These are phyloP conservation scores for Chionodraco myersi DNA, from an alignment of 2,113 vertebrate species.

Conservation along the genomic window DNA sequence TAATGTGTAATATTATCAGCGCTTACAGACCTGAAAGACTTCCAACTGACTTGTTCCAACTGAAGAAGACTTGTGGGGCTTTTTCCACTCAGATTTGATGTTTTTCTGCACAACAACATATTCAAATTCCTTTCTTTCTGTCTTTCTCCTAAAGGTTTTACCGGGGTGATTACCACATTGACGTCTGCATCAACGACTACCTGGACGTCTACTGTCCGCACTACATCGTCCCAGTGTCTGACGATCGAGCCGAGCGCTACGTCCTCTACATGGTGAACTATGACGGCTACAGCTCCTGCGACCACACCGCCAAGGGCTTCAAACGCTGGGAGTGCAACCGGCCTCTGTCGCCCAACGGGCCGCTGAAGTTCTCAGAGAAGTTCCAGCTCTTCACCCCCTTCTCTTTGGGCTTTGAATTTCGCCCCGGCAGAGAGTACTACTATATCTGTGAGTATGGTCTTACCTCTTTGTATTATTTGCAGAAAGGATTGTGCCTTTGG, in stretches of 20 bases:
- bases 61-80: background rate
- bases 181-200: constrained; percentile 99
- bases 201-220: constrained; percentile 98
- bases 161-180: constrained; percentile 94
- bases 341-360: constrained; percentile 93
- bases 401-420: constrained; percentile 98
- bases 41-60: no score
- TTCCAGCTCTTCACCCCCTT: constrained; percentile 99
- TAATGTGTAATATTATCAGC: no score
- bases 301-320: constrained; percentile 97
- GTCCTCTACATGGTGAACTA: constrained; percentile 99
- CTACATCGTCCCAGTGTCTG: constrained; percentile 90
- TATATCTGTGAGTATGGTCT: constrained; percentile 97
- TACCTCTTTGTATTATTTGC: background rate
- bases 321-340: constrained; percentile 99
- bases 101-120: background rate
- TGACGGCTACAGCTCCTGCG: constrained; percentile 97
- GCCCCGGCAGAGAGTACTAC: constrained; percentile 98
- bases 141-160: constrained; percentile 88
- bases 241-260: constrained; percentile 93
- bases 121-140: background rate
- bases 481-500: background rate
- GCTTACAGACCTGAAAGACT: no score
- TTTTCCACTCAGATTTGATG: background rate
- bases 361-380: constrained; percentile 98